phyloP scores from a whole-genome alignment of 2,113 vertebrate species.

The Caloenas nicobarica region DNA sequence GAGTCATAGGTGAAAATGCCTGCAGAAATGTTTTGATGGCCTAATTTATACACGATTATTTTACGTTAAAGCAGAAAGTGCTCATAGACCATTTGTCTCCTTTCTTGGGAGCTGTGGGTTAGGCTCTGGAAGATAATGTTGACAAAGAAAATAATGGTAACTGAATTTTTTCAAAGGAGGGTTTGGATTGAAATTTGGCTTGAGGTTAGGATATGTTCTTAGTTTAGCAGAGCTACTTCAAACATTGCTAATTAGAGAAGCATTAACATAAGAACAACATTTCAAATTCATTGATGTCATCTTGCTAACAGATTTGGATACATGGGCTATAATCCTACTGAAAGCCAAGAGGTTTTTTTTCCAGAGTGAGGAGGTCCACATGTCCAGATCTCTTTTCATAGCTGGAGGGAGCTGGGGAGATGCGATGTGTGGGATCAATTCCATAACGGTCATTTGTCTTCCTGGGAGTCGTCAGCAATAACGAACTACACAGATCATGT shows the following conservation, averaged over 20 bases:
- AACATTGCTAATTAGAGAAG: constrained; percentile 60
- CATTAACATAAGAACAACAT: constrained; percentile 58
- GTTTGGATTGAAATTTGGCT: constrained; percentile 22
- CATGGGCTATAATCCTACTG: not conserved
- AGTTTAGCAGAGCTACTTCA: constrained; percentile 58
- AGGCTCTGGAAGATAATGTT: not conserved
- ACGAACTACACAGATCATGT: not conserved
- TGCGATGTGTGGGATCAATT: not conserved
- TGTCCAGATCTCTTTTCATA: not conserved
- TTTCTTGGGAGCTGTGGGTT: not conserved
- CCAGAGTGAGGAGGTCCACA: not conserved
- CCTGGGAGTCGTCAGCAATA: not conserved
- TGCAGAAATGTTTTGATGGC: not conserved
- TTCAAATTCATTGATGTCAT: constrained; percentile 61
- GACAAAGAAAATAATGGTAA: constrained; percentile 37
- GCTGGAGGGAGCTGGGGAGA: not conserved
- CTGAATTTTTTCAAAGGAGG: constrained; percentile 14
- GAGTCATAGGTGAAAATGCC: not conserved
- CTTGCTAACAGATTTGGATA: constrained; percentile 62
- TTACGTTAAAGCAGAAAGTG: not conserved
- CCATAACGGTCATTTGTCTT: not conserved
- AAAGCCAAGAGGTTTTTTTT: constrained; percentile 20
- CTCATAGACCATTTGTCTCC: not conserved
- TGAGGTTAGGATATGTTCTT: constrained; percentile 50
- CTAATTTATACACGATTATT: not conserved